Evolutionary conservation across 64 coral and sea anemone species (phyloP).

Genomic region (Pocillopora damicornis): DNA sequence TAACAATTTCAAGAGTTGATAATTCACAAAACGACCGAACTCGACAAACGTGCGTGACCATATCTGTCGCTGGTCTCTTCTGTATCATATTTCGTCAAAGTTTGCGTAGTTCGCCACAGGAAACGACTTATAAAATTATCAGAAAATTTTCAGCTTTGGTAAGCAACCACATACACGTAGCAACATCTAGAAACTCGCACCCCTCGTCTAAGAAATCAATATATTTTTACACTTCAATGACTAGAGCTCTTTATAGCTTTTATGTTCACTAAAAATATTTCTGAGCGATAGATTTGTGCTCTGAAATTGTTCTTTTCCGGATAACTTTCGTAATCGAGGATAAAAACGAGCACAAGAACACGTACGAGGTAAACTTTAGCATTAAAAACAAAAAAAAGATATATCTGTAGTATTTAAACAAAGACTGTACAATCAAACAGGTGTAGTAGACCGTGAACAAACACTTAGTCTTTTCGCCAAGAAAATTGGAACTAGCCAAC

Average conservation of each 20-base stretch:
- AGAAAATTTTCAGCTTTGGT: background rate
- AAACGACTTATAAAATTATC: background rate
- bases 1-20: no score
- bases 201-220: background rate
- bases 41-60: no score
- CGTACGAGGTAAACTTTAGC: background rate
- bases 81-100: no score
- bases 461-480: background rate
- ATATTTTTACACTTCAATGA: slow-evolving; percentile 13
- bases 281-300: no score
- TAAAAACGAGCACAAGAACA: background rate
- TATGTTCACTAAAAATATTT: no score
- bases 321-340: background rate
- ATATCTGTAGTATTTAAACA: background rate
- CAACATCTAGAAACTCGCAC: slow-evolving; percentile 23
- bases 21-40: no score
- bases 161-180: background rate
- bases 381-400: background rate
- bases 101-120: background rate
- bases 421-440: background rate
- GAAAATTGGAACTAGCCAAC: background rate
- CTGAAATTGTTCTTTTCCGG: no score
- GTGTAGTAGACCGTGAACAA: slow-evolving; percentile 6
- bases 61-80: no score
- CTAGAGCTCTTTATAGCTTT: background rate